A percentile compares a stretch with the other conserved stretches of the same genome.
Evolutionary conservation across 2,888 invertebrate species (phyloP).

Genomic region (Busseola fusca): DNA sequence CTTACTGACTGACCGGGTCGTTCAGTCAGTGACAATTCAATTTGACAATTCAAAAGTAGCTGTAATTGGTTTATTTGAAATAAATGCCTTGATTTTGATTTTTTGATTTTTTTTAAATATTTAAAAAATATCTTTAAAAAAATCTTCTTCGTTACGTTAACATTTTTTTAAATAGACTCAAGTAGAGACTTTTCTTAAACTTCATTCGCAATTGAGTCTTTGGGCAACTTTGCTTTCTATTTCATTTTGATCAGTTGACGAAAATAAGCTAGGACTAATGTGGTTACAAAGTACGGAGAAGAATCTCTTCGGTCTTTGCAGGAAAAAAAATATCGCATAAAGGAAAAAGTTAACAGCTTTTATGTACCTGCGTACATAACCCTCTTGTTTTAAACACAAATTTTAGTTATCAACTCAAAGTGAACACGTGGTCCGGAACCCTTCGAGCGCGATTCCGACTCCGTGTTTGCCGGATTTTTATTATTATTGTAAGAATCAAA

Average conservation of each 20-base stretch:
- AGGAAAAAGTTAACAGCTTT: background rate
- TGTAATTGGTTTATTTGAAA: too few species aligned
- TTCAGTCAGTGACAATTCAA: too few species aligned
- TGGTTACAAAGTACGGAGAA: background rate
- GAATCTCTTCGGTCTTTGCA: background rate
- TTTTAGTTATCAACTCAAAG: constrained; percentile 6
- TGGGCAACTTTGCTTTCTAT: background rate
- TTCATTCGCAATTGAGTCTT: background rate
- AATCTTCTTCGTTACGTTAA: too few species aligned
- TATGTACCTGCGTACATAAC: constrained; percentile 6
- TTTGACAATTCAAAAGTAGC: too few species aligned
- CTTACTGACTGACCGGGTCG: too few species aligned
- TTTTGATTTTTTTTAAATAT: too few species aligned
- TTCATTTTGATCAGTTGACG: background rate
- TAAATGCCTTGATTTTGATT: too few species aligned
- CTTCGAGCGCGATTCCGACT: too few species aligned
- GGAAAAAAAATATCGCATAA: background rate
- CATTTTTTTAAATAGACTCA: too few species aligned
- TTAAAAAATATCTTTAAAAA: too few species aligned
- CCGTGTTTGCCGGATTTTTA: too few species aligned
- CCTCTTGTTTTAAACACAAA: background rate
- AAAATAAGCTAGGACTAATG: background rate
- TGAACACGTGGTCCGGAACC: background rate
- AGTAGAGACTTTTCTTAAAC: too few species aligned
- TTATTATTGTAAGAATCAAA: background rate